phyloP scores from a whole-genome alignment of 1,140 invertebrate species.

The Aphaenogaster floridana region DNA sequence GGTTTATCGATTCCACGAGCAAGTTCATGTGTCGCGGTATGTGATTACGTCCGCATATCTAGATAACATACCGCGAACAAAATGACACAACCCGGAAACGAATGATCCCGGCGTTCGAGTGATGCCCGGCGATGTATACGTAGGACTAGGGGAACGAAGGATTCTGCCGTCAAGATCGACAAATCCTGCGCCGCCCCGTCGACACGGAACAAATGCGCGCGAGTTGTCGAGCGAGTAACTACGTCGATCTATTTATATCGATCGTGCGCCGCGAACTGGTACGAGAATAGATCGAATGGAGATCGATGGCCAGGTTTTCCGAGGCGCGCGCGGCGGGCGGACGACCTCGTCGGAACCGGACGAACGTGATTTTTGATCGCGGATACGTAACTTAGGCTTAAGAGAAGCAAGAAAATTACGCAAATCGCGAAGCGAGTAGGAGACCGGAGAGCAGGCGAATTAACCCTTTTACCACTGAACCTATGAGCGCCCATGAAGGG shows the following conservation, averaged over 20 bases:
- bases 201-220: slow-evolving; percentile 72
- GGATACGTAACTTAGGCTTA: background rate
- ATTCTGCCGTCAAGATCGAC: slow-evolving; percentile 71
- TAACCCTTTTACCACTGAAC: too few species aligned
- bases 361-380: slow-evolving; percentile 6
- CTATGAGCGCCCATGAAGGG: too few species aligned
- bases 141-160: background rate
- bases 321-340: slow-evolving; percentile 13
- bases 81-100: slow-evolving; percentile 49
- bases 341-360: slow-evolving; percentile 29
- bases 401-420: background rate
- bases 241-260: slow-evolving; percentile 73
- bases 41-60: slow-evolving; percentile 58
- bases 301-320: slow-evolving; percentile 68
- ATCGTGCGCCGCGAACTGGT: slow-evolving; percentile 50
- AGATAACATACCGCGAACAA: slow-evolving; percentile 35
- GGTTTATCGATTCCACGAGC: slow-evolving; percentile 67
- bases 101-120: slow-evolving; percentile 11
- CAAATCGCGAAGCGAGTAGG: background rate
- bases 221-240: slow-evolving; percentile 70
- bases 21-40: slow-evolving; percentile 22
- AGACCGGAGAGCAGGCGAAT: background rate
- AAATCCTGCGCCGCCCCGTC: slow-evolving; percentile 66
- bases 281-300: slow-evolving; percentile 72
- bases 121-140: background rate